Evolutionary conservation across 1,140 invertebrate species (phyloP), one percentile per base, ranked within the genome.

Genomic region (Macrocentrus cingulum): DNA sequence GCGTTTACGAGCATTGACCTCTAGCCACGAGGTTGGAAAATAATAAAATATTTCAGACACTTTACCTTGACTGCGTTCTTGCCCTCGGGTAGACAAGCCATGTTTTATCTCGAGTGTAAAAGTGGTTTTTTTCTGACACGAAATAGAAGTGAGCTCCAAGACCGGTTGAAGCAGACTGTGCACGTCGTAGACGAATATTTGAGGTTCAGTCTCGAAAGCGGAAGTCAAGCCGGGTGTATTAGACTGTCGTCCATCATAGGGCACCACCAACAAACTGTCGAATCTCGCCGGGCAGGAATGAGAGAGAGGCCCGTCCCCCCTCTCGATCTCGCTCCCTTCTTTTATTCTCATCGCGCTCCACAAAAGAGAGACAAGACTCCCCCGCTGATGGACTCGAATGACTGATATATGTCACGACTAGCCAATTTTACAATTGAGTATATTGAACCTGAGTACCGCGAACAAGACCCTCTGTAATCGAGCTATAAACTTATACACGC

Each of bases 401-500:
- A 46, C 44, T 37, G 19, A 8, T 11, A 32, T 20, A 22, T 53
- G 53, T 56, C 55, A 57, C 60, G 50, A 57, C 41, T 56, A 39
- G 20, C 42, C 62, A 72, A 73, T 75, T 72, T 71, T 69, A 34
- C 61, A 71, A 71, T 75, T 70, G 64, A 62, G 53, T 44, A 64
- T 62, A 67, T 72, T 69, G 62, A 61, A 68, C 58, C 36, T 61
- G 49, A 66, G 23, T 49, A 50, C 37, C 13, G 15, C 15, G 39
- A 19, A 9, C 22, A 32, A 55, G n/a, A n/a, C n/a, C n/a, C n/a
- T n/a, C n/a, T n/a, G n/a, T n/a, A n/a, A n/a, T n/a, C n/a, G n/a
- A n/a, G n/a, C n/a, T n/a, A n/a, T n/a, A n/a, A n/a, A n/a, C n/a
- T n/a, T n/a, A n/a, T n/a, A 23, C 3, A 46, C 44, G 36, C 36